These are phyloP conservation scores for Neoscelio sp. DNA, from an alignment of 2,888 invertebrate genomes.

Conservation along the genomic window DNA sequence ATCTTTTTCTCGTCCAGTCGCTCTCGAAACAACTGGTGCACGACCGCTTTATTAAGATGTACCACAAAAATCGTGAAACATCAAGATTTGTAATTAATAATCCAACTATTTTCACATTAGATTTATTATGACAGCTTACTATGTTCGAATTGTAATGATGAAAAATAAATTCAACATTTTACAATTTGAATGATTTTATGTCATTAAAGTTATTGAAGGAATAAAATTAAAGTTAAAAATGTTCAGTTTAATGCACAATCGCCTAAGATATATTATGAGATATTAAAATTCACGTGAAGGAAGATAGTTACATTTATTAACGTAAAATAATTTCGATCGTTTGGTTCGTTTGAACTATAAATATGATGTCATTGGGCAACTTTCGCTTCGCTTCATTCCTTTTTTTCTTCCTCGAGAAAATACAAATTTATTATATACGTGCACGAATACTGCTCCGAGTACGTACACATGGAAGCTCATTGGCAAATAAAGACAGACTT, in stretches of 20 bases:
- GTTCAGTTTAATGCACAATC: background rate
- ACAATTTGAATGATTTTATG: too few species aligned
- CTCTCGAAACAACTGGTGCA: conserved; percentile 6
- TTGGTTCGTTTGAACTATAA: conserved; percentile 30
- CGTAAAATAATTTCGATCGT: conserved; percentile 10
- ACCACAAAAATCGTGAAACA: background rate
- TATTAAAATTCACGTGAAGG: conserved; percentile 6
- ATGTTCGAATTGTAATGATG: too few species aligned
- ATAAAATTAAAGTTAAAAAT: background rate
- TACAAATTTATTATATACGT: background rate
- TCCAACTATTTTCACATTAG: conserved; percentile 5
- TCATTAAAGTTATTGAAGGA: too few species aligned
- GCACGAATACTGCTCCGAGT: conserved; percentile 12
- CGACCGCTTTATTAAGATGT: conserved; percentile 16
- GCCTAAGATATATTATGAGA: conserved; percentile 2
- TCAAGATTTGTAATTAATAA: conserved; percentile 1
- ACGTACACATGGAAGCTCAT: background rate
- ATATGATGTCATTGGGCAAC: conserved; percentile 46
- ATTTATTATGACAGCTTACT: too few species aligned
- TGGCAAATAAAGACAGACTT: background rate
- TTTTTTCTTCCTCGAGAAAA: conserved; percentile 21
- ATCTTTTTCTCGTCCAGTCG: conserved; percentile 16
- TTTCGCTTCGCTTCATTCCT: conserved; percentile 45
- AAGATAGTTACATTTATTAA: conserved; percentile 1
- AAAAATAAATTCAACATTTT: too few species aligned